phyloP scores from a whole-genome alignment of 1,140 invertebrate species.

The Pachyrhynchus sulphureomaculatus region DNA sequence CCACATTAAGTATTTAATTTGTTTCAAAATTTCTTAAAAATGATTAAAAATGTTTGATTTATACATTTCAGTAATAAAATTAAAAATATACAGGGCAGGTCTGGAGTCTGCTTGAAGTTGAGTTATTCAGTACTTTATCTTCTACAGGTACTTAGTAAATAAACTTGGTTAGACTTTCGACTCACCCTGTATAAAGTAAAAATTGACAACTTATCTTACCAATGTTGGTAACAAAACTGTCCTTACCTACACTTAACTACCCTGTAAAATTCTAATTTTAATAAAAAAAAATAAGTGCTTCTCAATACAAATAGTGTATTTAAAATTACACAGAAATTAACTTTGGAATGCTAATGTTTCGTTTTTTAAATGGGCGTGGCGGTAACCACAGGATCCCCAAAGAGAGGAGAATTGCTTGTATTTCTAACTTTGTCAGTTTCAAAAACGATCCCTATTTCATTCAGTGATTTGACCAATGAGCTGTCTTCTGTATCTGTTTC shows the following conservation, averaged over 20 bases:
- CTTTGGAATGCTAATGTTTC: conserved; percentile 9
- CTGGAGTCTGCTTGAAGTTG: no score
- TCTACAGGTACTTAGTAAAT: no score
- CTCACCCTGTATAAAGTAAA: no score
- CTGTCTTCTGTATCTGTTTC: not conserved
- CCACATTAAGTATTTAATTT: no score
- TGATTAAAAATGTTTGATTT: no score
- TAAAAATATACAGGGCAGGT: no score
- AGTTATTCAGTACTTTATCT: no score
- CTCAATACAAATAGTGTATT: not conserved
- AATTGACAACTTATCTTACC: no score
- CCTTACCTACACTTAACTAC: not conserved
- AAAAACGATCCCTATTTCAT: not conserved
- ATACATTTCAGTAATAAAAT: no score
- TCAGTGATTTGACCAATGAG: not conserved
- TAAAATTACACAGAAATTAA: conserved; percentile 6
- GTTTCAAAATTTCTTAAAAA: no score
- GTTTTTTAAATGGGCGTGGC: conserved; percentile 13
- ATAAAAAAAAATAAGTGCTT: not conserved
- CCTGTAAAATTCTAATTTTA: not conserved
- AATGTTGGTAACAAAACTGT: no score
- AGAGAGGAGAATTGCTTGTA: not conserved
- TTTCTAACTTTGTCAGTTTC: not conserved
- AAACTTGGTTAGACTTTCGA: no score
- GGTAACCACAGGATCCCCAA: not conserved